phyloP scores from a whole-genome alignment of 1,140 invertebrate species.

The Calliphora vicina region DNA sequence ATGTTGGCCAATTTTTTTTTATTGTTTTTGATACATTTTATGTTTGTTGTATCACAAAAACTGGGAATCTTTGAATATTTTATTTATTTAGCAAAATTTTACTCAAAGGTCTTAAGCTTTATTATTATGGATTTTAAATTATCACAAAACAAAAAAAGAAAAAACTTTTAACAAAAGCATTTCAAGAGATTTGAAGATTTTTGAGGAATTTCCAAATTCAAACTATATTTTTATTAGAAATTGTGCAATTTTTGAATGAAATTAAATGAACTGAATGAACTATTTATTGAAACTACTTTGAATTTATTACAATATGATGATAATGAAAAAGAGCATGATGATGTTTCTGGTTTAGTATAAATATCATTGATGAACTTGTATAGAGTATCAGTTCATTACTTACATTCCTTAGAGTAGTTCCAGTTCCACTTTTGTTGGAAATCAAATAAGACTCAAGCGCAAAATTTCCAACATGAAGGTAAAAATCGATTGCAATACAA shows the following conservation, averaged over 20 bases:
- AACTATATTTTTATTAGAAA: neutral
- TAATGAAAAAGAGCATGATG: neutral
- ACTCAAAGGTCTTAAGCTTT: too few relatives aligned
- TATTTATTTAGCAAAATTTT: too few relatives aligned
- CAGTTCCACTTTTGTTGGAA: neutral
- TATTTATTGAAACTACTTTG: neutral
- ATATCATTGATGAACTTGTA: neutral
- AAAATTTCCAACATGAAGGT: constrained; percentile 36
- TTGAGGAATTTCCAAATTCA: neutral
- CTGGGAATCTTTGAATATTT: too few relatives aligned
- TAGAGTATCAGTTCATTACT: constrained; percentile 24
- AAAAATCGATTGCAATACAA: neutral
- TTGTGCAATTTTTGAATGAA: neutral
- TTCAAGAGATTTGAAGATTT: neutral
- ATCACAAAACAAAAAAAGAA: too few relatives aligned
- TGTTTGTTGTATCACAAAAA: too few relatives aligned
- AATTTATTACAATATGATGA: neutral
- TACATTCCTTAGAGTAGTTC: neutral
- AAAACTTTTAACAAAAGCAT: neutral
- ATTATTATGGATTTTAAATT: too few relatives aligned
- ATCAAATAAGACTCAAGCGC: neutral
- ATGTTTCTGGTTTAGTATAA: constrained; percentile 5
- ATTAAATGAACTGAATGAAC: neutral
- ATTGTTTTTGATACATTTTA: too few relatives aligned
- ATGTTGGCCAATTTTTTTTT: too few relatives aligned